A percentile compares a stretch with the other conserved stretches of the same genome.
Conservation (phyloP, 2,113 vertebrate species). For the Meleagris gallopavo region DNA sequence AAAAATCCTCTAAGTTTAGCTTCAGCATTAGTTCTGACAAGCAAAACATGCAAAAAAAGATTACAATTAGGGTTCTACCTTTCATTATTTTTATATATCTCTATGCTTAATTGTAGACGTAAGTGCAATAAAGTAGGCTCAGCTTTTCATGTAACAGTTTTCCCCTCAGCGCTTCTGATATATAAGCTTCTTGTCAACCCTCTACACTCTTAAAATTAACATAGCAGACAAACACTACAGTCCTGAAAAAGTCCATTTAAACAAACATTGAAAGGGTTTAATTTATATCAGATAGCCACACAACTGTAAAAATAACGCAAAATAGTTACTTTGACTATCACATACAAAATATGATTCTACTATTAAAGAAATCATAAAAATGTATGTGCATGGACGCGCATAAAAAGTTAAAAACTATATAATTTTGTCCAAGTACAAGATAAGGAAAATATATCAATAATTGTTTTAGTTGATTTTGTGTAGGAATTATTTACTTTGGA, state of each 20-base stretch:
- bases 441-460: neutral
- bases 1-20: neutral
- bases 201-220: neutral
- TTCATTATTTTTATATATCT: neutral
- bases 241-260: neutral
- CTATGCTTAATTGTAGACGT: neutral
- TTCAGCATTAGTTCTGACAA: neutral
- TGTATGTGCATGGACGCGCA: neutral
- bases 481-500: neutral
- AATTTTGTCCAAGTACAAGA: neutral
- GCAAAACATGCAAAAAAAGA: neutral
- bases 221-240: neutral
- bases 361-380: neutral
- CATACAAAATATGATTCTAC: neutral
- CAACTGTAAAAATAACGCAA: neutral
- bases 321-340: neutral
- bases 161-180: neutral
- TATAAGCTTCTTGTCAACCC: neutral
- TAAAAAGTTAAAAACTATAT: neutral
- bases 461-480: neutral
- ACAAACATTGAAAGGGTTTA: neutral
- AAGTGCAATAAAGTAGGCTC: neutral
- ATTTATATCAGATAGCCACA: neutral
- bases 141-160: neutral
- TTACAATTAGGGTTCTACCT: neutral